Conservation (phyloP, 1,140 invertebrate species). For the Drosophila persimilis region DNA sequence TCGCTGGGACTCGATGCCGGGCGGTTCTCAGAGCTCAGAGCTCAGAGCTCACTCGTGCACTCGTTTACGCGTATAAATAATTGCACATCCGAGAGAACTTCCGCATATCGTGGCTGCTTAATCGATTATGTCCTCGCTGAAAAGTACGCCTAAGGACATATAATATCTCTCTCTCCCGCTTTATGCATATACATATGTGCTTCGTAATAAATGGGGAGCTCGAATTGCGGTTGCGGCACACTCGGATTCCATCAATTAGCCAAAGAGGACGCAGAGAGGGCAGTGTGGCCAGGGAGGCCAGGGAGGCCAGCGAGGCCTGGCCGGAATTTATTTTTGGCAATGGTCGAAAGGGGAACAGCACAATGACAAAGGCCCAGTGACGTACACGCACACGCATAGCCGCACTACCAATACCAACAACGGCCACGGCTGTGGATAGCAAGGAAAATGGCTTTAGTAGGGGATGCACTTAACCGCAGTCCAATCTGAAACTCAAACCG, state of each 20-base stretch:
- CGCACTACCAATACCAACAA: background rate
- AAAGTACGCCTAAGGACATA: background rate
- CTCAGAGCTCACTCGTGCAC: no score
- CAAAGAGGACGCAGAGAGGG: conserved; percentile 5
- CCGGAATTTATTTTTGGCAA: conserved; percentile 24
- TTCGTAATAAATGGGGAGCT: conserved; percentile 21
- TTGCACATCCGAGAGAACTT: no score
- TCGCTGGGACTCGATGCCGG: no score
- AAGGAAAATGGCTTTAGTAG: conserved; percentile 17
- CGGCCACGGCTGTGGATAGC: background rate
- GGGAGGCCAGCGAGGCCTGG: conserved; percentile 1
- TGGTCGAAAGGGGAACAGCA: background rate
- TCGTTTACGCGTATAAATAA: no score
- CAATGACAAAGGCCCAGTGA: conserved; percentile 24
- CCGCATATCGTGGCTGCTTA: background rate
- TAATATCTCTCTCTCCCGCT: no score
- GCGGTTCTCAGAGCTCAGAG: no score
- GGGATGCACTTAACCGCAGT: conserved; percentile 37
- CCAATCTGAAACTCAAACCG: background rate
- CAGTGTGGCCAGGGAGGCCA: background rate
- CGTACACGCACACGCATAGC: conserved; percentile 28
- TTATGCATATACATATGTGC: background rate
- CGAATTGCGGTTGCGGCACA: conserved; percentile 31
- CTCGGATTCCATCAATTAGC: conserved; percentile 43
- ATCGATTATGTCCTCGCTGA: conserved; percentile 15